Conservation (phyloP, 2,797 vertebrate species). For the Numenius phaeopus region DNA sequence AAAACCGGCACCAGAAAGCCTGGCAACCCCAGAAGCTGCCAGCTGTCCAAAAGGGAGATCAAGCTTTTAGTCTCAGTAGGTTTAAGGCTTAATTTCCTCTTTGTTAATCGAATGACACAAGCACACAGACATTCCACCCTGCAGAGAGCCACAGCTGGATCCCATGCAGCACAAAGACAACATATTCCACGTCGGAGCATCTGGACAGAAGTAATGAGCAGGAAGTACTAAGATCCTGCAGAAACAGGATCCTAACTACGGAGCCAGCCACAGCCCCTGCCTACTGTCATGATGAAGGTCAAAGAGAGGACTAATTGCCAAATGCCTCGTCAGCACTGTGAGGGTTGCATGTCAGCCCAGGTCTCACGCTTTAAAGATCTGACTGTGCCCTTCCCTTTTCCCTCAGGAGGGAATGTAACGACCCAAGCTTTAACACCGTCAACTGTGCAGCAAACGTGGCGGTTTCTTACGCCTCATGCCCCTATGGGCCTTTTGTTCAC, state of each 20-base stretch:
- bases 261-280: not conserved
- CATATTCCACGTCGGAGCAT: rapidly evolving
- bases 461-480: not conserved
- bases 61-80: not conserved
- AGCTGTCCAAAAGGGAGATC: not conserved
- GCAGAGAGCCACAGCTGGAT: not conserved
- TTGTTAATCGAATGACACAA: not conserved
- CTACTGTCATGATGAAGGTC: not conserved
- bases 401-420: not conserved
- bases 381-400: not conserved
- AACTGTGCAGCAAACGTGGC: not conserved
- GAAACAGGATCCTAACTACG: not conserved
- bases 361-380: not conserved
- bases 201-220: not conserved
- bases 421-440: not conserved
- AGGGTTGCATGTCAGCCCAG: not conserved
- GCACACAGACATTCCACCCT: not conserved
- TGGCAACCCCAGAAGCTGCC: not conserved
- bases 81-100: slow-evolving; percentile 14
- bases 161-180: not conserved
- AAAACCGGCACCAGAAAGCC: not conserved
- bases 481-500: not conserved
- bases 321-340: not conserved
- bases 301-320: not conserved
- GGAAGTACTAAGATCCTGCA: not conserved